Conservation (phyloP, 1,140 invertebrate species). For the Halotydeus destructor region DNA sequence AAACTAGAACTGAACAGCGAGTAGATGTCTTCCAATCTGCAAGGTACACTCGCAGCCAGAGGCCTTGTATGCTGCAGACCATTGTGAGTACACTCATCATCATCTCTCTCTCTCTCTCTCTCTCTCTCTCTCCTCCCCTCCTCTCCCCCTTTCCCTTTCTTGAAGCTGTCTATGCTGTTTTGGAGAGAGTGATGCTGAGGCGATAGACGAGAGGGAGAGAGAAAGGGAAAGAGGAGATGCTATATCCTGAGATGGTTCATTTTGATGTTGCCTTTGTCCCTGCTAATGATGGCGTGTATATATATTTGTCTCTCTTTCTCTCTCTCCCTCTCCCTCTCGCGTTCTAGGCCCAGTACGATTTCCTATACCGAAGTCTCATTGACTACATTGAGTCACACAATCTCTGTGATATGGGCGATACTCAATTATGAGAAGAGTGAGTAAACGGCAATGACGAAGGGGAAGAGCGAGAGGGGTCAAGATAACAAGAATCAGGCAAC, state of each 20-base stretch:
- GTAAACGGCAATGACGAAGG: neutral
- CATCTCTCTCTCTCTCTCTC: too few species aligned
- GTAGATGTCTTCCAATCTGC: conserved; percentile 64
- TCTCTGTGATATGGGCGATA: conserved; percentile 17
- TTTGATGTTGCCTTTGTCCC: too few species aligned
- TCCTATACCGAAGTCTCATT: conserved; percentile 64
- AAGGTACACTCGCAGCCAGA: conserved; percentile 57
- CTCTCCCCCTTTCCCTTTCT: too few species aligned
- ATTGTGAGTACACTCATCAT: too few species aligned
- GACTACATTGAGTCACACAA: conserved; percentile 50
- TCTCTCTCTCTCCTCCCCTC: too few species aligned
- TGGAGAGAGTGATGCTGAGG: too few species aligned
- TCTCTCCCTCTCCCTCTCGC: conserved; percentile 10
- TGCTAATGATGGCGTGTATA: too few species aligned
- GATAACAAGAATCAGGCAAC: too few species aligned
- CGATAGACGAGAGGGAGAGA: neutral
- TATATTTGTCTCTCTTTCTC: conserved; percentile 1
- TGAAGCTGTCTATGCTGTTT: too few species aligned
- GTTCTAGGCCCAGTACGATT: conserved; percentile 82
- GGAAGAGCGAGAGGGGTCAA: neutral
- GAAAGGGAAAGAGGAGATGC: neutral
- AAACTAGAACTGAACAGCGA: conserved; percentile 51
- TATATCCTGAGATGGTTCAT: neutral
- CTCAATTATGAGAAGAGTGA: conserved; percentile 16
- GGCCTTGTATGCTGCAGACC: conserved; percentile 49